A percentile compares a stretch with the other conserved stretches of the same genome.
These are phyloP conservation scores for Perccottus glenii DNA, from an alignment of 2,113 vertebrate species.

Conservation along the genomic window DNA sequence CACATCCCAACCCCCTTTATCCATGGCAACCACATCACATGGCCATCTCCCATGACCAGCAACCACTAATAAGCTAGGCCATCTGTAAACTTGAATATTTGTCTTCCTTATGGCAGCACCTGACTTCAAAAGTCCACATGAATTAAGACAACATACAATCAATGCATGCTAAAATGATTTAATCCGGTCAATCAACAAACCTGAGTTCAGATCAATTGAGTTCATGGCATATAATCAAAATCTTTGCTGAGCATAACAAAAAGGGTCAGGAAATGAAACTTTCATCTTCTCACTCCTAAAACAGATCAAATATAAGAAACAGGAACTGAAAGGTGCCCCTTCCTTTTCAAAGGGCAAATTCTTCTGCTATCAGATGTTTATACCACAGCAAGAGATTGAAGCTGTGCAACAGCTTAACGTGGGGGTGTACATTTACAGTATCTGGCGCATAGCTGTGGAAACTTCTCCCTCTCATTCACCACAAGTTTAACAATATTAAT, in stretches of 20 bases:
- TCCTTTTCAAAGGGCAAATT: constrained; percentile 65
- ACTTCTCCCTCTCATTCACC: constrained; percentile 37
- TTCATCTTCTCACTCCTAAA: constrained; percentile 43
- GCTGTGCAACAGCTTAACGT: constrained; percentile 18
- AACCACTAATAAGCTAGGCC: constrained; percentile 44
- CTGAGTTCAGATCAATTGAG: not conserved
- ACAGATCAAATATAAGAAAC: constrained; percentile 48
- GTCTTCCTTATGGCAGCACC: constrained; percentile 32
- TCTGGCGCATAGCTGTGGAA: constrained; percentile 50
- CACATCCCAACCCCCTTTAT: constrained; percentile 63
- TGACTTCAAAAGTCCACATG: constrained; percentile 1
- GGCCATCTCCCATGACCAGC: constrained; percentile 65
- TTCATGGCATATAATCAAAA: not conserved
- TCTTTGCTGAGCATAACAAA: constrained; percentile 8
- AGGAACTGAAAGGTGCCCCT: constrained; percentile 34
- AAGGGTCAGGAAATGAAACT: constrained; percentile 61
- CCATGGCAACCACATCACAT: constrained; percentile 74
- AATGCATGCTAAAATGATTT: not conserved
- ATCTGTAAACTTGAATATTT: constrained; percentile 32
- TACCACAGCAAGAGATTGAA: constrained; percentile 55
- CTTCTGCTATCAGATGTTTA: constrained; percentile 71
- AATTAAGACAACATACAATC: not conserved
- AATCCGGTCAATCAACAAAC: not conserved
- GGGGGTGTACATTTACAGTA: constrained; percentile 52
- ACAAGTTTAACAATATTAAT: constrained; percentile 14